Conservation (phyloP, 1,140 invertebrate genomes). For the Rhagoletis pomonella region DNA sequence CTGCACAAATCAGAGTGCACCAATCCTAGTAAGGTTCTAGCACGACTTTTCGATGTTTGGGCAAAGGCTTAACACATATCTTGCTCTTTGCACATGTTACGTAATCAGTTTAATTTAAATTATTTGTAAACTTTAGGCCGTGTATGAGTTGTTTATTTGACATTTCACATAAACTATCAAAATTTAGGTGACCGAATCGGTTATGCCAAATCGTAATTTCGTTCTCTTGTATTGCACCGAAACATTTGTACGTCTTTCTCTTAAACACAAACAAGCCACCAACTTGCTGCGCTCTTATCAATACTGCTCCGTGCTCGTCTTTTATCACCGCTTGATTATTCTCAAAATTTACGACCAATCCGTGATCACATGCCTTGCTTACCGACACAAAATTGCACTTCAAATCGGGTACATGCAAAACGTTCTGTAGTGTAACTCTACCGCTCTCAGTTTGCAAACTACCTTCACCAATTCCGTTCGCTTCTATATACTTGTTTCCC, state of each 20-base stretch:
- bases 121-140: background rate
- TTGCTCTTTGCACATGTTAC: constrained; percentile 26
- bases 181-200: constrained; percentile 22
- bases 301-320: background rate
- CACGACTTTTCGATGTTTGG: background rate
- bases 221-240: background rate
- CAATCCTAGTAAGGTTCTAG: background rate
- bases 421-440: background rate
- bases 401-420: constrained; percentile 30
- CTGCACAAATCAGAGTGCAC: background rate
- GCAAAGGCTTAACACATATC: background rate
- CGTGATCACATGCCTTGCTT: background rate
- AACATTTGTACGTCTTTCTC: background rate
- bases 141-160: background rate
- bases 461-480: constrained; percentile 64
- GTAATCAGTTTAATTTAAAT: background rate
- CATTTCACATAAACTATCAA: background rate
- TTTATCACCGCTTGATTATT: background rate
- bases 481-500: background rate
- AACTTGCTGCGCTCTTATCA: background rate
- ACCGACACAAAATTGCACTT: constrained; percentile 53
- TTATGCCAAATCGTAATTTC: constrained; percentile 32
- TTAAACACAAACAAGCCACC: background rate
- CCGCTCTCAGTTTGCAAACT: background rate
- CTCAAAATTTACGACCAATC: background rate